Conservation (phyloP, 2,888 invertebrate species). For the Chymomyza procnemis region DNA sequence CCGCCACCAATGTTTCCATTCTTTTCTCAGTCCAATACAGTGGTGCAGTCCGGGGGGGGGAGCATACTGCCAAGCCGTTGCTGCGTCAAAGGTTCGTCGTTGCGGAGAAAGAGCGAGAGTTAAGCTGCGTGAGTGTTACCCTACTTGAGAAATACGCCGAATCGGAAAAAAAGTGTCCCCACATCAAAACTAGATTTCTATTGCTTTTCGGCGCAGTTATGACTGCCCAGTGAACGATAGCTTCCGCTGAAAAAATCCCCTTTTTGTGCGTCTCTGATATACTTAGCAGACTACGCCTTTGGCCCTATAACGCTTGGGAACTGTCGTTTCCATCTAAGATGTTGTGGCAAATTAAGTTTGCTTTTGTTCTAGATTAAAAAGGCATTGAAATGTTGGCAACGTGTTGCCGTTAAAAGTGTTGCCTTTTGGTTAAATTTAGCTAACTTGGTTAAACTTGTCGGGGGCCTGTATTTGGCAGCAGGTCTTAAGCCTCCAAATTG, state of each 20-base stretch:
- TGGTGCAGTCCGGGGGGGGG: too few relatives aligned
- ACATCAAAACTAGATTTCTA: too few relatives aligned
- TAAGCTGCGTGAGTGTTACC: too few relatives aligned
- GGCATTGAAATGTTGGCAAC: constrained; percentile 64
- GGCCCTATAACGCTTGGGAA: background rate
- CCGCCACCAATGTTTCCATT: constrained; percentile 38
- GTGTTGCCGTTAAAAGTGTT: constrained; percentile 45
- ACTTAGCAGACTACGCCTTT: background rate
- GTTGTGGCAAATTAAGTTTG: constrained; percentile 74
- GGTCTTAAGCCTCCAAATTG: background rate
- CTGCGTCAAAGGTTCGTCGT: too few relatives aligned
- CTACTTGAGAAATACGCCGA: too few relatives aligned
- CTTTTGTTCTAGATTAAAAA: constrained; percentile 74
- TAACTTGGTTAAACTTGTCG: constrained; percentile 67
- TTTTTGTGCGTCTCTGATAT: background rate
- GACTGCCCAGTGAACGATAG: too few relatives aligned
- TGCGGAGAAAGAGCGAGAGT: too few relatives aligned
- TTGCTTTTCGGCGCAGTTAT: too few relatives aligned
- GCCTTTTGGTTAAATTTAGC: constrained; percentile 62
- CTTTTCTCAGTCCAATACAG: background rate
- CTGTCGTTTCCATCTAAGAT: constrained; percentile 51
- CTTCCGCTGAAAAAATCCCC: too few relatives aligned
- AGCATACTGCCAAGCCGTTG: too few relatives aligned
- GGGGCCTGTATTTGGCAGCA: constrained; percentile 27
- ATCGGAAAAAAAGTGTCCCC: too few relatives aligned